Conservation (phyloP, 1,140 invertebrate species). For the Caerostris darwini region DNA sequence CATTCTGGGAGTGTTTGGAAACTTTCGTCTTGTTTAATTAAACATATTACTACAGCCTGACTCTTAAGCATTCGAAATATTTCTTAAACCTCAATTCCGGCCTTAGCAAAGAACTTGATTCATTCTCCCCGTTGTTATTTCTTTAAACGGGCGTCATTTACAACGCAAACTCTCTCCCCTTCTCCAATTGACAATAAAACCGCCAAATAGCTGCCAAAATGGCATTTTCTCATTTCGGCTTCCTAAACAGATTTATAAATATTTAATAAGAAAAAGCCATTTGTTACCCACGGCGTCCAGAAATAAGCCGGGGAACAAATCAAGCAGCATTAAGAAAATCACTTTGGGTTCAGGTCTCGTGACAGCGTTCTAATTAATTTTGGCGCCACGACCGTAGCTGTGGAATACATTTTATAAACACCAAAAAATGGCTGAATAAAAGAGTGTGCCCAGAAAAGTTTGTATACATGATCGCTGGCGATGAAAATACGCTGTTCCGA, state of each 20-base stretch:
- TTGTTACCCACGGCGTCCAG: slow-evolving; percentile 2
- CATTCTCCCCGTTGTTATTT: neutral
- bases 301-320: slow-evolving; percentile 33
- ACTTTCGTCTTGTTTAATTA: too few relatives aligned
- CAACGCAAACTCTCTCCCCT: neutral
- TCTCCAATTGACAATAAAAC: neutral
- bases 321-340: slow-evolving; percentile 58
- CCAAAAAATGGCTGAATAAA: slow-evolving; percentile 43
- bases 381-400: neutral
- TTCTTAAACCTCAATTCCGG: too few relatives aligned
- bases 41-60: too few relatives aligned
- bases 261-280: slow-evolving; percentile 50
- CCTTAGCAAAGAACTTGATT: neutral
- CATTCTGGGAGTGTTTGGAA: too few relatives aligned
- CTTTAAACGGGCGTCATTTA: neutral
- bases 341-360: slow-evolving; percentile 39
- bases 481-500: slow-evolving; percentile 54
- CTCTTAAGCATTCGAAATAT: too few relatives aligned
- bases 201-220: neutral
- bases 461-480: neutral
- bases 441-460: neutral
- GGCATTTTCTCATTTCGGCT: neutral
- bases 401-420: slow-evolving; percentile 34
- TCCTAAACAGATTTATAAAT: slow-evolving; percentile 56
- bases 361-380: slow-evolving; percentile 40